Conservation (phyloP, 2,888 invertebrate genomes). For the Leptinotarsa juncta region DNA sequence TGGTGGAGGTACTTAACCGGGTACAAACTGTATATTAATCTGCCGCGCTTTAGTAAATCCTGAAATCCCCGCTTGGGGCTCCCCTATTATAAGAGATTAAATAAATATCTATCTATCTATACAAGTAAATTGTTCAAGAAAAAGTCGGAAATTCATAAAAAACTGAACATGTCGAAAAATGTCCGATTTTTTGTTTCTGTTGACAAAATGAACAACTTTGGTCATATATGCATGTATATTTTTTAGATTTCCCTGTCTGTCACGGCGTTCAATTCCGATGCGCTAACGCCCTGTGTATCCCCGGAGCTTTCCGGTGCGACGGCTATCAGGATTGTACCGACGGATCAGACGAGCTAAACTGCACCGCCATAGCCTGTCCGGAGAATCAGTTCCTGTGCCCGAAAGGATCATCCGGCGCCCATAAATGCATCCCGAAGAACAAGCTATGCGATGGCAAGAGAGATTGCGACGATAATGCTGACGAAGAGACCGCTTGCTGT, state of each 20-base stretch:
- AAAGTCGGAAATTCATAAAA: no score
- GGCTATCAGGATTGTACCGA: slow-evolving; percentile 93
- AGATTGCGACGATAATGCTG: slow-evolving; percentile 92
- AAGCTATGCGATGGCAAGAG: slow-evolving; percentile 91
- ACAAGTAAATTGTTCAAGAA: no score
- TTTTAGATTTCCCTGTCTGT: slow-evolving; percentile 83
- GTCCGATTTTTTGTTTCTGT: no score
- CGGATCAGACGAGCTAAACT: slow-evolving; percentile 89
- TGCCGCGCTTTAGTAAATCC: no score
- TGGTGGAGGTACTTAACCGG: no score
- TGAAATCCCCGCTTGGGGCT: no score
- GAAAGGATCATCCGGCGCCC: slow-evolving; percentile 77
- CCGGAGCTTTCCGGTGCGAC: slow-evolving; percentile 85
- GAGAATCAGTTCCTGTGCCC: slow-evolving; percentile 93
- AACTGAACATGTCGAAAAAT: no score
- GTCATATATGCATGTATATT: neutral
- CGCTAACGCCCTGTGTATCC: slow-evolving; percentile 93
- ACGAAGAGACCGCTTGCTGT: slow-evolving; percentile 91
- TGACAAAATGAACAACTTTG: no score
- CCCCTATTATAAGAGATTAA: no score
- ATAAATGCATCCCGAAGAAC: slow-evolving; percentile 88
- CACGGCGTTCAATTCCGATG: slow-evolving; percentile 93
- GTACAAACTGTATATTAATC: no score
- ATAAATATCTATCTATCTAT: no score
- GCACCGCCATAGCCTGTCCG: slow-evolving; percentile 87